phyloP scores from a whole-genome alignment of 1,140 invertebrate species.

The Plodia interpunctella region DNA sequence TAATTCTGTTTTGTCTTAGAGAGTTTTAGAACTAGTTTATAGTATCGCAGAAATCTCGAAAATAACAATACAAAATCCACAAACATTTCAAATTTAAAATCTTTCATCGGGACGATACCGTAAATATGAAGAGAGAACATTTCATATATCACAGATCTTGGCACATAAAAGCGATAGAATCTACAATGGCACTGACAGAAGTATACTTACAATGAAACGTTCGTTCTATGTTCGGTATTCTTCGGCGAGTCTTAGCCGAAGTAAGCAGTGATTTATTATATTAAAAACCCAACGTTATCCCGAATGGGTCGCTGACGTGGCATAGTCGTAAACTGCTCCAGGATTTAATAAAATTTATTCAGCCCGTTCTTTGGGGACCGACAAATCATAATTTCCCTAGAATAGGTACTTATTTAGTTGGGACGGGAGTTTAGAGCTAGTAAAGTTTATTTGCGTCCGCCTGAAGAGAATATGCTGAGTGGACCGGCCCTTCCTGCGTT shows the following conservation, averaged over 20 bases:
- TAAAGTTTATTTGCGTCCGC: constrained; percentile 62
- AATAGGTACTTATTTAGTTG: constrained; percentile 70
- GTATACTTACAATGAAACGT: background rate
- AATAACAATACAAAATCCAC: background rate
- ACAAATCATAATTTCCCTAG: constrained; percentile 69
- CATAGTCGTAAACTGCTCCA: constrained; percentile 60
- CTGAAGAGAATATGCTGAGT: constrained; percentile 44
- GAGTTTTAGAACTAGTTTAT: too few species aligned
- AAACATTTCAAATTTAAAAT: constrained; percentile 1
- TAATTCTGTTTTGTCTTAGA: too few species aligned
- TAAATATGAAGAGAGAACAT: background rate
- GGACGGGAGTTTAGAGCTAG: constrained; percentile 55
- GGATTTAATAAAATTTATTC: constrained; percentile 75
- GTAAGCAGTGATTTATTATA: constrained; percentile 51
- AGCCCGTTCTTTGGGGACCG: constrained; percentile 54
- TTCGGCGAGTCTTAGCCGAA: constrained; percentile 26
- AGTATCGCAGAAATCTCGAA: background rate
- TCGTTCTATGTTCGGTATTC: constrained; percentile 21
- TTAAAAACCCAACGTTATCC: constrained; percentile 45
- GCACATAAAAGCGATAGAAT: constrained; percentile 8
- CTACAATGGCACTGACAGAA: constrained; percentile 4
- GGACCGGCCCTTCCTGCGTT: constrained; percentile 10
- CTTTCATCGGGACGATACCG: background rate
- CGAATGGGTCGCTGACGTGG: constrained; percentile 45
- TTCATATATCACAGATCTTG: constrained; percentile 4